These are phyloP conservation scores for Panurus biarmicus DNA, from an alignment of 2,113 vertebrate genomes.

Conservation along the genomic window DNA sequence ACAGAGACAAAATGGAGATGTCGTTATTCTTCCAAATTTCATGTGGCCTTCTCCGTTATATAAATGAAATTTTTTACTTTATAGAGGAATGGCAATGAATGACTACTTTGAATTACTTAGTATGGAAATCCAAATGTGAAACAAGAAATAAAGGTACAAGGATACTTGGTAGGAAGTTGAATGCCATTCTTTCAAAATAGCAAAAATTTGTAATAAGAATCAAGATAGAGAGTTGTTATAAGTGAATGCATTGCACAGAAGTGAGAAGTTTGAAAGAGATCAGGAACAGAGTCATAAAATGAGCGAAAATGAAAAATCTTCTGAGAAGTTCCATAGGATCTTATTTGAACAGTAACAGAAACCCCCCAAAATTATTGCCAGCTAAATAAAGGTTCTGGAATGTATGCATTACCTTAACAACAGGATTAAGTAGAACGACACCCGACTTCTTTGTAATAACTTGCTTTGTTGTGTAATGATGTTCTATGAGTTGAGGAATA, in stretches of 20 bases:
- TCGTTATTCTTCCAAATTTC: not conserved
- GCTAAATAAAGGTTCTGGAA: not conserved
- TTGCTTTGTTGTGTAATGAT: constrained; percentile 92
- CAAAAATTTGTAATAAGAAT: not conserved
- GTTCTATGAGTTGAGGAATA: constrained; percentile 95
- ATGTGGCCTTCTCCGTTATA: not conserved
- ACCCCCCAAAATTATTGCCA: not conserved
- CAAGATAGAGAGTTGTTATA: not conserved
- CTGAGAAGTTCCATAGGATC: not conserved
- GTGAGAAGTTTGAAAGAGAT: not conserved
- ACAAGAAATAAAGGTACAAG: not conserved
- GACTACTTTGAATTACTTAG: not conserved
- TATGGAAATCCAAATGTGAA: not conserved
- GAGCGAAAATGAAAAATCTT: not conserved
- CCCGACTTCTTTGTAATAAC: constrained; percentile 98
- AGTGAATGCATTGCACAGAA: not conserved
- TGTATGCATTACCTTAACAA: constrained; percentile 80
- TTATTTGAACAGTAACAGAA: not conserved
- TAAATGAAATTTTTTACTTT: not conserved
- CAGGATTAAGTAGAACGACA: constrained; percentile 87
- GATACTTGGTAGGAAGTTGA: not conserved
- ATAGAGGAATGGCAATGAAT: not conserved
- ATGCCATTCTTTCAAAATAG: not conserved
- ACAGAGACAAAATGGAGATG: not conserved
- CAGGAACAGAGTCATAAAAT: not conserved